Percentiles rank a stretch among this genome's conserved stretches.
phyloP scores from a whole-genome alignment of 2,113 vertebrate species.

The Notothenia coriiceps region DNA sequence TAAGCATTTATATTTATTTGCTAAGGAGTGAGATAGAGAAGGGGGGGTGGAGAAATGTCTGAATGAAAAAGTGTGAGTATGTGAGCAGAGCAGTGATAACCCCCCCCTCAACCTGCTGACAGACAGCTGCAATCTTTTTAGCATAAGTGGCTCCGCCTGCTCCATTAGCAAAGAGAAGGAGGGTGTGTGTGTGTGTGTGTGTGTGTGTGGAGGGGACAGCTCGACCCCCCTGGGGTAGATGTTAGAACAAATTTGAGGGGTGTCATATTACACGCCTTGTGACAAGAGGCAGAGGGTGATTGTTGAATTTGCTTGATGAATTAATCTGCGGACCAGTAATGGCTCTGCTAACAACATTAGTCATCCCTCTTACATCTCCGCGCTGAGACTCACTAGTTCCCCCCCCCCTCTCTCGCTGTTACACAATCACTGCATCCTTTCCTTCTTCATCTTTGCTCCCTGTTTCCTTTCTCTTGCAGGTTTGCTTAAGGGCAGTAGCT shows the following conservation, averaged over 20 bases:
- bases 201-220: slow-evolving; percentile 5
- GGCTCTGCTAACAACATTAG: slow-evolving; percentile 84
- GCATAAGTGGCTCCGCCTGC: slow-evolving; percentile 84
- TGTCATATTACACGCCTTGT: slow-evolving; percentile 86
- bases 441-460: neutral
- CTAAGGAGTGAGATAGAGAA: neutral
- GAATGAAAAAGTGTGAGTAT: slow-evolving; percentile 39
- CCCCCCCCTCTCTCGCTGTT: slow-evolving; percentile 30
- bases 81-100: slow-evolving; percentile 50
- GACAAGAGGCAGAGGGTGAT: slow-evolving; percentile 79
- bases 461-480: neutral
- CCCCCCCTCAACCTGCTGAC: slow-evolving; percentile 69
- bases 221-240: slow-evolving; percentile 80
- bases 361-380: slow-evolving; percentile 67
- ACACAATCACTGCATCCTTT: slow-evolving; percentile 31
- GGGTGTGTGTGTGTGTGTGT: slow-evolving; percentile 18
- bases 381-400: no score
- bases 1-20: neutral
- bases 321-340: slow-evolving; percentile 80
- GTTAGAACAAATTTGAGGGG: slow-evolving; percentile 88
- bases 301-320: slow-evolving; percentile 85
- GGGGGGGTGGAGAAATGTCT: slow-evolving; percentile 17
- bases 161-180: slow-evolving; percentile 77
- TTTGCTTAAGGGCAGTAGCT: neutral
- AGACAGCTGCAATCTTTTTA: slow-evolving; percentile 80